Conservation (phyloP, 2,888 invertebrate genomes). For the Zygothrica quintamaculata region DNA sequence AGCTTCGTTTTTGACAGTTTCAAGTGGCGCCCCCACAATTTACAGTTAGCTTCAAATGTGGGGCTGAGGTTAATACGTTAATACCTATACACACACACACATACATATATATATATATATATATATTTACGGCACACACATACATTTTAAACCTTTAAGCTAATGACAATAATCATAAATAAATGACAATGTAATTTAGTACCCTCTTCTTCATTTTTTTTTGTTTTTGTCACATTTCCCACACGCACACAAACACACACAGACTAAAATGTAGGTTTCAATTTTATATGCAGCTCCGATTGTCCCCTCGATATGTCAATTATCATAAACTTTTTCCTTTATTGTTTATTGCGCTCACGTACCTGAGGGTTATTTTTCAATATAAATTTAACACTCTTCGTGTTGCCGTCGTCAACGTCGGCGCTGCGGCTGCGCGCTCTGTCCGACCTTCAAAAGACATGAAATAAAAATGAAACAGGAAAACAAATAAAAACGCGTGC, state of each 20-base stretch:
- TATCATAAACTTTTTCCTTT: slow-evolving; percentile 26
- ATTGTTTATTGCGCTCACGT: slow-evolving; percentile 44
- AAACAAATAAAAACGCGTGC: slow-evolving; percentile 49
- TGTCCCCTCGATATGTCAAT: slow-evolving; percentile 8
- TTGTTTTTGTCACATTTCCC: slow-evolving; percentile 19
- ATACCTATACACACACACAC: slow-evolving; percentile 16
- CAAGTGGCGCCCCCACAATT: slow-evolving; percentile 62
- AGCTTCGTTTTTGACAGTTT: slow-evolving; percentile 57
- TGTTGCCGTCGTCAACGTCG: slow-evolving; percentile 9
- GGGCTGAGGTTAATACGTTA: slow-evolving; percentile 39
- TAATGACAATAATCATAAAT: slow-evolving; percentile 15
- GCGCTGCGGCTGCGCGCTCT: slow-evolving; percentile 10
- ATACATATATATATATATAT: neutral
- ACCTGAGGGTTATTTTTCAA: slow-evolving; percentile 35
- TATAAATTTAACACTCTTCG: slow-evolving; percentile 35
- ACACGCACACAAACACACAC: no score
- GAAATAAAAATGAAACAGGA: slow-evolving; percentile 26
- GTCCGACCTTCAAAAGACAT: slow-evolving; percentile 46
- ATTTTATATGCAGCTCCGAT: slow-evolving; percentile 23
- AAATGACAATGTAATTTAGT: slow-evolving; percentile 1
- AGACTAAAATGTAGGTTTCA: slow-evolving; percentile 29
- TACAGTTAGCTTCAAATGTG: slow-evolving; percentile 42
- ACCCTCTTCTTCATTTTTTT: neutral
- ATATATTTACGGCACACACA: slow-evolving; percentile 8
- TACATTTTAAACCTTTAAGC: slow-evolving; percentile 24